A percentile compares a stretch with the other conserved stretches of the same genome.
Conservation (phyloP, 2,797 vertebrate species). For the Tangara arthus region DNA sequence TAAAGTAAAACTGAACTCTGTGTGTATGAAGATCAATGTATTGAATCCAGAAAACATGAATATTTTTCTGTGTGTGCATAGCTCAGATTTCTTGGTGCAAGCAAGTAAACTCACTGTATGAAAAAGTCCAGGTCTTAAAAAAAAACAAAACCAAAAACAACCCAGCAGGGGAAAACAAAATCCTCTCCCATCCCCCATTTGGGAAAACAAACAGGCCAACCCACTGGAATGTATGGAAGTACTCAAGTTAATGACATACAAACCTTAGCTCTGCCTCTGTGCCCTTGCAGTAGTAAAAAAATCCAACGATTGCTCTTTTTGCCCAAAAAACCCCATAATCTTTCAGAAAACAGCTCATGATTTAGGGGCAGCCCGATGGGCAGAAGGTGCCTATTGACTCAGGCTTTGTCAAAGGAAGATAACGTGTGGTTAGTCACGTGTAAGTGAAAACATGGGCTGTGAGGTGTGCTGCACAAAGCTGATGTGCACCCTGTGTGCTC, state of each 20-base stretch:
- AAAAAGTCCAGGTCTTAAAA: rapidly evolving
- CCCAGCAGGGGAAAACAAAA: background rate
- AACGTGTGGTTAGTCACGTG: no score
- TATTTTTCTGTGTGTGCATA: background rate
- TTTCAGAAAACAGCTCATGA: background rate
- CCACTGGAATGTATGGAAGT: background rate
- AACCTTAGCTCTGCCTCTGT: background rate
- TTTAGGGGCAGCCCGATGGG: background rate
- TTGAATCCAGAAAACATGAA: rapidly evolving
- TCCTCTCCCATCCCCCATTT: background rate
- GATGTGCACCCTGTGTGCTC: rapidly evolving
- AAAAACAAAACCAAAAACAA: background rate
- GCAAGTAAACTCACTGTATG: background rate
- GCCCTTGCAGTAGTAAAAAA: background rate
- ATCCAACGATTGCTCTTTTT: background rate
- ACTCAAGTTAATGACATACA: background rate
- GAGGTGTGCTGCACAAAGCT: background rate
- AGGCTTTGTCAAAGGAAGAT: background rate
- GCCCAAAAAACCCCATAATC: background rate
- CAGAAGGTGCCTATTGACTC: background rate
- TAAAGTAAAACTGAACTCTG: background rate
- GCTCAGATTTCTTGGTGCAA: background rate
- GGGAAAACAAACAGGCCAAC: background rate
- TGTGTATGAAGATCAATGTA: background rate
- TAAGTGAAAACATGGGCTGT: background rate